Percentiles rank a stretch among this genome's conserved stretches.
These are phyloP conservation scores for Paelopatides confundens DNA, from an alignment of 53 echinoderm and acorn worm species.

Conservation along the genomic window DNA sequence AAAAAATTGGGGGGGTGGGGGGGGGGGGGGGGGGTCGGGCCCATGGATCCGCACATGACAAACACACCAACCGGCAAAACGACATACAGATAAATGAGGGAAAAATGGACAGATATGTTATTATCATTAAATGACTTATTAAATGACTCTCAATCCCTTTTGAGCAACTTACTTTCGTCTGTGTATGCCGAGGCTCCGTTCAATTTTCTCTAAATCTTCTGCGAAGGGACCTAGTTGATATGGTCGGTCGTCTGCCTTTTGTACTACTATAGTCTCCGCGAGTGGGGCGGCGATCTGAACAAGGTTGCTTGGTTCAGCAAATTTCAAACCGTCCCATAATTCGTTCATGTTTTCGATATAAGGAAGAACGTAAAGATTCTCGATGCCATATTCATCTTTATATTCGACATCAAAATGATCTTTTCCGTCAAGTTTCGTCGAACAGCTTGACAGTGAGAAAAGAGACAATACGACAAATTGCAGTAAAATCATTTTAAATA, in stretches of 20 bases:
- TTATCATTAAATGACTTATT: no score
- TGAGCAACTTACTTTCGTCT: slow-evolving; percentile 13
- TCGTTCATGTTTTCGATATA: not conserved
- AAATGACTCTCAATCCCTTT: no score
- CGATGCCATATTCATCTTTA: slow-evolving; percentile 12
- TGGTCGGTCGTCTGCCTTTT: not conserved
- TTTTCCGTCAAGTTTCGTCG: slow-evolving; percentile 19
- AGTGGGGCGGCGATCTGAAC: not conserved
- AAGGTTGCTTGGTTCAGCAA: not conserved
- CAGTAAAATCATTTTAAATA: not conserved
- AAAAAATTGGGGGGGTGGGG: not conserved
- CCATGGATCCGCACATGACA: no score
- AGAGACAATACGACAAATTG: not conserved
- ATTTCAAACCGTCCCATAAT: not conserved
- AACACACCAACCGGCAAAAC: no score
- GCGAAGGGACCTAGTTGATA: slow-evolving; percentile 16
- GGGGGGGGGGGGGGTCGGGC: no score
- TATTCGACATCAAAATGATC: slow-evolving; percentile 20
- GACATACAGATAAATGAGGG: no score
- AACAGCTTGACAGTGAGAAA: not conserved
- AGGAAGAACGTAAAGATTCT: slow-evolving; percentile 19
- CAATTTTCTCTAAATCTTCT: not conserved
- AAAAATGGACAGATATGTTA: no score
- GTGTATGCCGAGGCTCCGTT: not conserved
- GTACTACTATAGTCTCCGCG: not conserved